Conservation (phyloP, 2,888 invertebrate genomes). For the Nasonia oneida region DNA sequence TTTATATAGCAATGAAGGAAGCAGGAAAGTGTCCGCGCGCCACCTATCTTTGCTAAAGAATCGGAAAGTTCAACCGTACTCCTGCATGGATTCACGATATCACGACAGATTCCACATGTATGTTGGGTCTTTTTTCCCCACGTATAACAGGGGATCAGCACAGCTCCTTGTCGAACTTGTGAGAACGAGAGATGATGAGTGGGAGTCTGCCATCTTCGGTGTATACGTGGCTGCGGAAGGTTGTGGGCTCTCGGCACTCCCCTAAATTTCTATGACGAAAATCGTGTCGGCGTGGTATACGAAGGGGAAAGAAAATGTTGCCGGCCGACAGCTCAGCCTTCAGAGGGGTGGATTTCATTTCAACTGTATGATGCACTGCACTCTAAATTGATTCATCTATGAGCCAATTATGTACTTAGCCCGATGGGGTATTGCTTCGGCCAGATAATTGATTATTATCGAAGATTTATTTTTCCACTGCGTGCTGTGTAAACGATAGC, state of each 20-base stretch:
- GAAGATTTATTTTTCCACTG: conserved; percentile 14
- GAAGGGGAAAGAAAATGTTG: conserved; percentile 14
- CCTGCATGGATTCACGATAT: no score
- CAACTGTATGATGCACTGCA: conserved; percentile 24
- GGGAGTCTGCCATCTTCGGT: conserved; percentile 22
- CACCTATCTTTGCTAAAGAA: no score
- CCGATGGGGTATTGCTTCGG: background rate
- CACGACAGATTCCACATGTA: no score
- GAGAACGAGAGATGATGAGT: conserved; percentile 1
- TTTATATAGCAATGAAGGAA: no score
- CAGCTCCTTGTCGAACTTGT: background rate
- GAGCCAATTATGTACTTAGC: conserved; percentile 42
- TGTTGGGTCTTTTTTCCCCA: background rate
- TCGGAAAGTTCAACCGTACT: no score
- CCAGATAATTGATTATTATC: conserved; percentile 2
- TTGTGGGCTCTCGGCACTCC: conserved; percentile 15
- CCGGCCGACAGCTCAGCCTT: background rate
- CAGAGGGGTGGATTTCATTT: conserved; percentile 23
- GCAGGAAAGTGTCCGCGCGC: no score
- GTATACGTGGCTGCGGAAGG: background rate
- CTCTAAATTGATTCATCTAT: conserved; percentile 37
- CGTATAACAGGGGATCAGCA: background rate
- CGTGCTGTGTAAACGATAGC: background rate
- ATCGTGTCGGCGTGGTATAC: conserved; percentile 36
- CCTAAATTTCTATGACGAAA: conserved; percentile 40